phyloP scores from a whole-genome alignment of 2,888 invertebrate genomes.

The Cacoxenus indagator region DNA sequence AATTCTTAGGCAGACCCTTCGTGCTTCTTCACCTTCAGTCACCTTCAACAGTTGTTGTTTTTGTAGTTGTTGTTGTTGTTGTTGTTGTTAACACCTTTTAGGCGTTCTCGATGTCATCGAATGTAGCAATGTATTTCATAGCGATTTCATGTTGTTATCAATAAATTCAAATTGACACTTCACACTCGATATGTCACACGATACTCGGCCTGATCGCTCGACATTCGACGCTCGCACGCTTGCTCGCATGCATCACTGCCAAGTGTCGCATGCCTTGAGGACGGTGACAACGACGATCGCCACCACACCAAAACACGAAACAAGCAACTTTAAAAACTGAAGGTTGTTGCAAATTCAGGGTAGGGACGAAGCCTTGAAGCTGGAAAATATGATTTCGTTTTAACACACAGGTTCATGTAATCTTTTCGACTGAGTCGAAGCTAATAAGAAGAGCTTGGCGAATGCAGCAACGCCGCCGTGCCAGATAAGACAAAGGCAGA shows the following conservation, averaged over 20 bases:
- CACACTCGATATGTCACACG: conserved; percentile 70
- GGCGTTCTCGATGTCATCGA: background rate
- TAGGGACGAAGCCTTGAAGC: background rate
- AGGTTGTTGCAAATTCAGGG: background rate
- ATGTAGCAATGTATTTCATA: background rate
- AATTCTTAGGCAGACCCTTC: no score
- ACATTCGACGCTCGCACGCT: no score
- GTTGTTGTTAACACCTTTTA: background rate
- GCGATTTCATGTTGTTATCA: conserved; percentile 65
- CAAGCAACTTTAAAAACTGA: conserved; percentile 31
- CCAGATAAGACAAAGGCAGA: conserved; percentile 40
- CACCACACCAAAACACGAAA: conserved; percentile 27
- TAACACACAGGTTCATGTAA: conserved; percentile 70
- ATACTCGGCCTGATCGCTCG: conserved; percentile 50
- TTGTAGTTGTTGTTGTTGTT: background rate
- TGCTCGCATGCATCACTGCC: no score
- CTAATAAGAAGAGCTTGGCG: conserved; percentile 57
- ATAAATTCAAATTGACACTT: conserved; percentile 70
- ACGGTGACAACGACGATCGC: no score
- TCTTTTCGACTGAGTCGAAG: conserved; percentile 65
- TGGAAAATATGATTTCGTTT: conserved; percentile 62
- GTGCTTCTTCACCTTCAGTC: background rate
- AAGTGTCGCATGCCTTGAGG: conserved; percentile 4
- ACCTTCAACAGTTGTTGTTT: background rate
- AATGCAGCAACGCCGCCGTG: conserved; percentile 41